These are phyloP conservation scores for Neoscelio sp. DNA, from an alignment of 2,888 invertebrate species.

Conservation along the genomic window DNA sequence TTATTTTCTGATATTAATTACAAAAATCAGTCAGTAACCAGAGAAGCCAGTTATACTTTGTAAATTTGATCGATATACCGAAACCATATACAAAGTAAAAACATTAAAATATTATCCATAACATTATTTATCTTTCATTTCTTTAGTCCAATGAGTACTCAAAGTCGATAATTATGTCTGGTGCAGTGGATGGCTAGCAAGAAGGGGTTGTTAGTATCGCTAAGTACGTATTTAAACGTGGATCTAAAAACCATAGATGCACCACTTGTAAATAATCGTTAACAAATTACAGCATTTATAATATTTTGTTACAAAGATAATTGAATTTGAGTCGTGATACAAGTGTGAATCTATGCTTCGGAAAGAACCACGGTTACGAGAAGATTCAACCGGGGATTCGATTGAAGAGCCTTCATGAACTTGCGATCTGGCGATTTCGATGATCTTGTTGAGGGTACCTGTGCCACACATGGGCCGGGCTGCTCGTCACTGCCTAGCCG, in stretches of 20 bases:
- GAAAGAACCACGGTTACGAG: slow-evolving; percentile 72
- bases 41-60: no score
- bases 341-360: slow-evolving; percentile 66
- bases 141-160: slow-evolving; percentile 62
- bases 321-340: background rate
- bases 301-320: background rate
- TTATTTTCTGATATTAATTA: no score
- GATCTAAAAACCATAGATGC: slow-evolving; percentile 73
- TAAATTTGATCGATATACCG: no score
- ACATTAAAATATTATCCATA: no score
- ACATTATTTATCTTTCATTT: no score
- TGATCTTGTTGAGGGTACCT: slow-evolving; percentile 81
- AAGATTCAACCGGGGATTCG: slow-evolving; percentile 70
- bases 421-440: slow-evolving; percentile 71
- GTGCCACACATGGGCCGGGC: slow-evolving; percentile 82
- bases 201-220: slow-evolving; percentile 76
- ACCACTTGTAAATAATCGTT: slow-evolving; percentile 53
- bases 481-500: slow-evolving; percentile 82
- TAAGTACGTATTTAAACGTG: slow-evolving; percentile 78
- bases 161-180: slow-evolving; percentile 69
- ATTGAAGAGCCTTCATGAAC: slow-evolving; percentile 67
- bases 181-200: slow-evolving; percentile 82
- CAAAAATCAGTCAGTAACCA: no score
- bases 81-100: no score
- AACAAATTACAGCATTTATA: no score